Percentiles rank a stretch among this genome's conserved stretches.
phyloP scores from a whole-genome alignment of 2,113 vertebrate species.

The Aphyosemion australe region DNA sequence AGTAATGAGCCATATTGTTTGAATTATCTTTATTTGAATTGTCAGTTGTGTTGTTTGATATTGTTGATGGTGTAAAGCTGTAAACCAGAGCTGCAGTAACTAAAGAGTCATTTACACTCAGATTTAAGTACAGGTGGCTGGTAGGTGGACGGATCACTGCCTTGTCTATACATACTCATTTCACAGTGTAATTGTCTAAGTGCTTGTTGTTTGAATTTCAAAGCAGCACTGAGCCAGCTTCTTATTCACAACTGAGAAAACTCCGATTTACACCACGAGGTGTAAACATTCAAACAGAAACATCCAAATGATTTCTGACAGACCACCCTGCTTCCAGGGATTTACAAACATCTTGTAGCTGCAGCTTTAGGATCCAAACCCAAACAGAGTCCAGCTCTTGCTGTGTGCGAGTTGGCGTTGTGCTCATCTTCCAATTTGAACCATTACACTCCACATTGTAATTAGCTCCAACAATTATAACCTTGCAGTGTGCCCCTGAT shows the following conservation, averaged over 20 bases:
- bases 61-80: neutral
- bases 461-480: slow-evolving; percentile 79
- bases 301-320: slow-evolving; percentile 2
- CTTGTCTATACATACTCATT: slow-evolving; percentile 1
- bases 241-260: slow-evolving; percentile 12
- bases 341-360: neutral
- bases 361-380: neutral
- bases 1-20: neutral
- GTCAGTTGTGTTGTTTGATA: neutral
- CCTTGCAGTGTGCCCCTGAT: slow-evolving; percentile 68
- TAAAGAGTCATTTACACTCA: neutral
- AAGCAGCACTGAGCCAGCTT: neutral
- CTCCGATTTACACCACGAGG: slow-evolving; percentile 3
- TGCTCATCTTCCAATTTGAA: slow-evolving; percentile 60
- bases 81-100: neutral
- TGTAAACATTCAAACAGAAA: slow-evolving; percentile 1
- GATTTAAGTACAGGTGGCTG: neutral
- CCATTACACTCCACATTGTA: slow-evolving; percentile 76
- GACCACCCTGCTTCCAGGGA: slow-evolving; percentile 4
- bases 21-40: neutral
- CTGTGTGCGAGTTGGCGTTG: slow-evolving; percentile 53
- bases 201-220: slow-evolving; percentile 1
- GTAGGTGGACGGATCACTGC: neutral
- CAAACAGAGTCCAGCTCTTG: slow-evolving; percentile 44
- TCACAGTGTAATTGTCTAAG: slow-evolving; percentile 5